phyloP scores from a whole-genome alignment of 1,140 invertebrate genomes.

The Heliconius eleuchia region DNA sequence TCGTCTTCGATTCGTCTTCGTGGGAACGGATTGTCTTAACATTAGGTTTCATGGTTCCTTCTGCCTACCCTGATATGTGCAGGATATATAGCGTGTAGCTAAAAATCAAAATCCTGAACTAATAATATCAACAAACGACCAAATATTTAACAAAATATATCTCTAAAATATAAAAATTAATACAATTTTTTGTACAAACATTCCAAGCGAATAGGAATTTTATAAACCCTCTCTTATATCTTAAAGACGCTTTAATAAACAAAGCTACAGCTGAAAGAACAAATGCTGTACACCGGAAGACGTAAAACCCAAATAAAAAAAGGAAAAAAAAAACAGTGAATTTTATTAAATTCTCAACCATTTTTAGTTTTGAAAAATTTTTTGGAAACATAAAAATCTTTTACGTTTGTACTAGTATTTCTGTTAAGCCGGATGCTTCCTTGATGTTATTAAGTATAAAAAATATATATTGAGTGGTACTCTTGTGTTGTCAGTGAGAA shows the following conservation, averaged over 20 bases:
- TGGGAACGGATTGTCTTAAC: no score
- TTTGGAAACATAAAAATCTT: not conserved
- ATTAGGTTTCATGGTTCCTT: no score
- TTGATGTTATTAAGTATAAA: not conserved
- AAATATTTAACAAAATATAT: not conserved
- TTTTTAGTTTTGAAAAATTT: not conserved
- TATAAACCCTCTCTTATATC: not conserved
- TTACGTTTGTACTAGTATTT: not conserved
- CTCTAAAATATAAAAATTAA: not conserved
- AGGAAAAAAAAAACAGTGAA: not conserved
- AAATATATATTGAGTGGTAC: not conserved
- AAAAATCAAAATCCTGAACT: no score
- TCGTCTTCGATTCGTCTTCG: no score
- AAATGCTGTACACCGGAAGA: conserved; percentile 9
- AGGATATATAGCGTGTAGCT: no score
- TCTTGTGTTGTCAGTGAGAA: no score
- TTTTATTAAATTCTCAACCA: conserved; percentile 1
- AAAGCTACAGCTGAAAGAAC: conserved; percentile 4
- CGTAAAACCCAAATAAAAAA: conserved; percentile 7
- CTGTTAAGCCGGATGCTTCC: not conserved
- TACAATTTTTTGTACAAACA: not conserved
- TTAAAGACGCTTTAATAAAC: conserved; percentile 13
- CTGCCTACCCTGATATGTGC: no score
- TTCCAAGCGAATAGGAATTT: not conserved
- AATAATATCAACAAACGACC: no score